Conservation (phyloP, 2,797 vertebrate species). For the Sciaenops ocellatus region DNA sequence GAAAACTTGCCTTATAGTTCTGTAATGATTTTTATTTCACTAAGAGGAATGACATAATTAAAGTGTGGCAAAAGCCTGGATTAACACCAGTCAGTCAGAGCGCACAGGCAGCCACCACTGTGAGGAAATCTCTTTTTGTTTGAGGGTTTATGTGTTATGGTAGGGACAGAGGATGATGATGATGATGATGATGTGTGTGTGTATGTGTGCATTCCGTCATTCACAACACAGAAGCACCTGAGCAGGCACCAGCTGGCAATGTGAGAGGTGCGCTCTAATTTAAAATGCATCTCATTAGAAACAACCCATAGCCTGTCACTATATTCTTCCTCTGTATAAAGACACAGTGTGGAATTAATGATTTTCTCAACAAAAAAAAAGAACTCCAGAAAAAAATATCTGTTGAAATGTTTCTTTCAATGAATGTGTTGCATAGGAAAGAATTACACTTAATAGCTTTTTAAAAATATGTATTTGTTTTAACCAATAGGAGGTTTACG, state of each 20-base stretch:
- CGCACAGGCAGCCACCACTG: slow-evolving; percentile 37
- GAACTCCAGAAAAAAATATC: slow-evolving; percentile 33
- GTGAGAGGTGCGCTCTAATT: slow-evolving; percentile 85
- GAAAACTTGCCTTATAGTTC: slow-evolving; percentile 45
- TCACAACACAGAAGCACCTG: slow-evolving; percentile 83
- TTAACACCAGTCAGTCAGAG: slow-evolving; percentile 72
- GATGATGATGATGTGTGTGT: slow-evolving; percentile 43
- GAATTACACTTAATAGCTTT: slow-evolving; percentile 45
- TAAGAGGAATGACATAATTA: slow-evolving; percentile 74
- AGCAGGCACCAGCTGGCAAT: slow-evolving; percentile 85
- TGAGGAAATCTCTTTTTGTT: slow-evolving; percentile 58
- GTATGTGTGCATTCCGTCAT: slow-evolving; percentile 74
- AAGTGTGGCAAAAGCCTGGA: slow-evolving; percentile 70
- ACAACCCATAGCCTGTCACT: slow-evolving; percentile 81
- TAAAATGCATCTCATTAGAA: slow-evolving; percentile 86
- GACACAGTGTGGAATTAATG: slow-evolving; percentile 72
- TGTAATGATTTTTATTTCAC: slow-evolving; percentile 67
- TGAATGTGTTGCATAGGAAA: slow-evolving; percentile 57
- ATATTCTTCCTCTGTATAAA: slow-evolving; percentile 65
- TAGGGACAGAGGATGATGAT: slow-evolving; percentile 65
- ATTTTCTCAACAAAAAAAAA: slow-evolving; percentile 53
- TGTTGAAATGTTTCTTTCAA: slow-evolving; percentile 53
- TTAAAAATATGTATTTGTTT: slow-evolving; percentile 51
- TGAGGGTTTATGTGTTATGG: slow-evolving; percentile 63
- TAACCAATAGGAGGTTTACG: slow-evolving; percentile 60